Percentiles rank a stretch among this genome's conserved stretches.
Conservation (phyloP, 2,113 vertebrate genomes). For the Corvus hawaiiensis region DNA sequence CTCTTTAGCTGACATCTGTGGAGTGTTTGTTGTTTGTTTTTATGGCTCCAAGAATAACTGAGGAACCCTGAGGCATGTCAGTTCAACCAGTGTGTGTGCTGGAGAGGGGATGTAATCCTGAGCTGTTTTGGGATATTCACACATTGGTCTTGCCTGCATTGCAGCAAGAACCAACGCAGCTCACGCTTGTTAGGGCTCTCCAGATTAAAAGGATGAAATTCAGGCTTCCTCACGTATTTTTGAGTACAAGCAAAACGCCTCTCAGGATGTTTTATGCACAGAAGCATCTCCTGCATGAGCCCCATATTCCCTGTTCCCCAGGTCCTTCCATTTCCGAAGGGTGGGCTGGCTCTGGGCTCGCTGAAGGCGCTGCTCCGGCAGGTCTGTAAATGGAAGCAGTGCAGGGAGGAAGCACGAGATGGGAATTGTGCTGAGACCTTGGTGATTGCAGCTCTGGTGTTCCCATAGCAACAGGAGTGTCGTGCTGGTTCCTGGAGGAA, state of each 20-base stretch:
- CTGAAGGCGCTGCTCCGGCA: background rate
- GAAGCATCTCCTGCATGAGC: background rate
- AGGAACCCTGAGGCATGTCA: background rate
- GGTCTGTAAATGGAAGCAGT: background rate
- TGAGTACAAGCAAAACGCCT: background rate
- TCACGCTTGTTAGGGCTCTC: background rate
- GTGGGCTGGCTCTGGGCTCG: background rate
- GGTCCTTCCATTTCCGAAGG: background rate
- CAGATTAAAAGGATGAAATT: background rate
- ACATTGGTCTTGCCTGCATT: background rate
- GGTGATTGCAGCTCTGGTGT: conserved; percentile 36
- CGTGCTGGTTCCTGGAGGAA: conserved; percentile 15
- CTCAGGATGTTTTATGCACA: background rate
- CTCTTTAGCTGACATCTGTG: background rate
- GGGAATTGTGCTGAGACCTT: conserved; percentile 22
- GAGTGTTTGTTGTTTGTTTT: background rate
- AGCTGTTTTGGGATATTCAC: background rate
- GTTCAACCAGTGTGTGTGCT: background rate
- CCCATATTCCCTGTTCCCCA: background rate
- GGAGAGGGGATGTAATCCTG: background rate
- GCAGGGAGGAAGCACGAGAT: background rate
- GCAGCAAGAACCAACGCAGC: background rate
- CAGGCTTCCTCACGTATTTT: background rate
- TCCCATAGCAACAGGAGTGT: conserved; percentile 68
- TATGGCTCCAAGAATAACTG: background rate